Evolutionary conservation across 2,888 invertebrate species (phyloP).

Genomic region (Alentia gelatinosa): DNA sequence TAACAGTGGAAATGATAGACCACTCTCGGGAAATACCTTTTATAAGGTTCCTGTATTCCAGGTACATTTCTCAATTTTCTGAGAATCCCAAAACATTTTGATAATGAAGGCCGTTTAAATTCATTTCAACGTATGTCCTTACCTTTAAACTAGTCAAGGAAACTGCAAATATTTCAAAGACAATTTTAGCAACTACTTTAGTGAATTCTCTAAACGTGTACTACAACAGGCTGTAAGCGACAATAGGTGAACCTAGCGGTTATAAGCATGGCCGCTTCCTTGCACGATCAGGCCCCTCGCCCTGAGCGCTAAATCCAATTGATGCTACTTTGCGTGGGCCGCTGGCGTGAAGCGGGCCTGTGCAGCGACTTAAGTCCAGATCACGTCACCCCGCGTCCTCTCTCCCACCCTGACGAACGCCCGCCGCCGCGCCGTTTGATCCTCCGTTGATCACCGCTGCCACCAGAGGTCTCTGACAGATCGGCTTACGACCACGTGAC

Average conservation of each 20-base stretch:
- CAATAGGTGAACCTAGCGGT: not conserved
- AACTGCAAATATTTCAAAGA: too few relatives aligned
- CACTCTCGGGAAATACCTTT: too few relatives aligned
- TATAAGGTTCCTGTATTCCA: too few relatives aligned
- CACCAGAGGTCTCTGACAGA: conserved; percentile 31
- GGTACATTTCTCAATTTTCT: too few relatives aligned
- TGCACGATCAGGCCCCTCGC: not conserved
- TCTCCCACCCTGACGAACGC: not conserved
- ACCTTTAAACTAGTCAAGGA: too few relatives aligned
- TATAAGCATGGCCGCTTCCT: not conserved
- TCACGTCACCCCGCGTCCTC: not conserved
- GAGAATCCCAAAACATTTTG: too few relatives aligned
- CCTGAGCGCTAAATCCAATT: not conserved
- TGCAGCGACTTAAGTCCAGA: not conserved
- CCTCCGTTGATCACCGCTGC: not conserved
- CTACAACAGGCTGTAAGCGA: too few relatives aligned
- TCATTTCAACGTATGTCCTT: too few relatives aligned
- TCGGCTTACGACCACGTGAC: conserved; percentile 20
- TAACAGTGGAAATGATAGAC: too few relatives aligned
- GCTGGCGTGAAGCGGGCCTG: not conserved
- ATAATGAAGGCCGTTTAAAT: too few relatives aligned
- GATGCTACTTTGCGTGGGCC: conserved; percentile 16
- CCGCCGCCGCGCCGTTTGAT: not conserved
- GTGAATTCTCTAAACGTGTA: too few relatives aligned
- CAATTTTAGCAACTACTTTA: too few relatives aligned